Base-by-base conservation (phyloP, 2,797 vertebrate genomes). In the Agapornis canus region DNA sequence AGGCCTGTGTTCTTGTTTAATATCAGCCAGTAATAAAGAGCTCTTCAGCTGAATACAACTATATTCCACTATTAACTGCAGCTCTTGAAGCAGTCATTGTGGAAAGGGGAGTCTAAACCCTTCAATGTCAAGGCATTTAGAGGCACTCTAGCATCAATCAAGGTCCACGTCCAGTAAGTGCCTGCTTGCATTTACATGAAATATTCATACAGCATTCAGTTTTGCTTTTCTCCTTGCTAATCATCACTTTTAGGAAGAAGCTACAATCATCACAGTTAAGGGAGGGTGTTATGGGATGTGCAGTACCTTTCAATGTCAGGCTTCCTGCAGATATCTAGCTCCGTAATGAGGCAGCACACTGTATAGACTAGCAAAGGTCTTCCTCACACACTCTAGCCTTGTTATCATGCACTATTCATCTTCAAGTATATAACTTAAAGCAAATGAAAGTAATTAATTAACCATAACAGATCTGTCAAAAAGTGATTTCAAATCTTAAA, bases 171-270 rank as follows among this genome's bases (percentile, higher is more conserved):
- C 98, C 98, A 98, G 98, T 99, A 99, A 99, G 98, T 99, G 99
- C 98, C 97, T 98, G 98, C 99, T 98, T 99, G 98, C 98, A 99
- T 99, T 99, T 99, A 99, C 98, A 99, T 99, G 99, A 99, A 99
- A 99, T 99, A 99, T 99, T 99, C 99, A 99, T 99, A 98, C 98
- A 96, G 98, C 98, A 99, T 99, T 99, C 98, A 98, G 98, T 99
- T 99, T 98, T 99, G 98, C 98, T 99, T 98, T 98, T 98, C 98
- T 98, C 98, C 98, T 98, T 98, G 98, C 98, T 99, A 99, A 99
- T 99, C 98, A 99, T 99, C 98, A 98, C 98, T 98, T 99, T 99
- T 98, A 98, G 98, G 98, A 98, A 98, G 97, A 98, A 98, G 98
- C 98, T 98, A 99, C 99, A 99, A 99, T 99, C 99, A 99, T 99